A percentile compares a stretch with the other conserved stretches of the same genome.
Conservation (phyloP, 2,113 vertebrate genomes). For the Tylochromis polylepis region DNA sequence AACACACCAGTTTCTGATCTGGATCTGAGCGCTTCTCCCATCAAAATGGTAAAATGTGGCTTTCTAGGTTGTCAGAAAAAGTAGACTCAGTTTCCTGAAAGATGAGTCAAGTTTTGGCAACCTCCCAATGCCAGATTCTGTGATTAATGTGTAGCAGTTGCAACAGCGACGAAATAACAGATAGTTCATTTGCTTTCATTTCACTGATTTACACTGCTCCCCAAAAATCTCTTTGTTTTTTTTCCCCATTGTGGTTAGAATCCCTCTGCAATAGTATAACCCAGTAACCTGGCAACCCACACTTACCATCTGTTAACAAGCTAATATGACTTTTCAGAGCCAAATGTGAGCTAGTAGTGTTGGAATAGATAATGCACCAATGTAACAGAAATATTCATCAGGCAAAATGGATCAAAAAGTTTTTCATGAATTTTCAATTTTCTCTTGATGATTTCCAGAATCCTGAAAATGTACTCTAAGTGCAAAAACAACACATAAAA, state of each 20-base stretch:
- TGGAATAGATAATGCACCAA: slow-evolving; percentile 17
- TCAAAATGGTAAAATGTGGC: slow-evolving; percentile 85
- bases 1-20: slow-evolving; percentile 81
- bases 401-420: background rate
- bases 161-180: background rate
- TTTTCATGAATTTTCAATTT: background rate
- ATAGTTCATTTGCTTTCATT: background rate
- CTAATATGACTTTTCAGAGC: background rate
- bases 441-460: background rate
- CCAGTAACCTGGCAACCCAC: background rate
- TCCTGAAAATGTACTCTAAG: background rate
- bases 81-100: background rate
- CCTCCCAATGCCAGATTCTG: background rate
- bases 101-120: background rate
- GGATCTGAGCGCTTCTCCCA: slow-evolving; percentile 82
- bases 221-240: background rate
- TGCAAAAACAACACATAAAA: background rate
- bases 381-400: slow-evolving; percentile 29
- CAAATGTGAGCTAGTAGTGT: background rate
- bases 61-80: background rate
- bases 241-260: background rate
- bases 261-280: background rate
- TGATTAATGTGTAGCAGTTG: background rate
- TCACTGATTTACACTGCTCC: background rate
- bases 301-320: background rate